Conservation (phyloP, 2,888 invertebrate genomes). For the Subacronicta megacephala region DNA sequence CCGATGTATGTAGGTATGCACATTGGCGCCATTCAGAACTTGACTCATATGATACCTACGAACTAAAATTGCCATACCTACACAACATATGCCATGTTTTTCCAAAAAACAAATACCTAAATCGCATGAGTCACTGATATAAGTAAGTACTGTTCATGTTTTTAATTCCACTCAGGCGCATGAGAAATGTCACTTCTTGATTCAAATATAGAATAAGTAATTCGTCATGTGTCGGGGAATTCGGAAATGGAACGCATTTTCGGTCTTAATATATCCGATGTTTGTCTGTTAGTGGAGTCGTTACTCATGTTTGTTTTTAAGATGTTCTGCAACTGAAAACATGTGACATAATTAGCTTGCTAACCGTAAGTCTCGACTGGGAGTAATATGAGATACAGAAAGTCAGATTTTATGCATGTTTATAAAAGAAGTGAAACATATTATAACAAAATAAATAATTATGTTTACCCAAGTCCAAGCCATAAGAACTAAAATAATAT, state of each 20-base stretch:
- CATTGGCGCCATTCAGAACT: slow-evolving; percentile 28
- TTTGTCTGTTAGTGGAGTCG: slow-evolving; percentile 37
- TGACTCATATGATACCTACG: slow-evolving; percentile 20
- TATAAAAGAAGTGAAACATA: too few relatives aligned
- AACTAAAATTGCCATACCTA: slow-evolving; percentile 9
- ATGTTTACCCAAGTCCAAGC: too few relatives aligned
- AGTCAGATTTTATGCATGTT: too few relatives aligned
- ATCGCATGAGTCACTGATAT: slow-evolving; percentile 37
- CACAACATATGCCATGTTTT: slow-evolving; percentile 17
- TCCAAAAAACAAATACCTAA: slow-evolving; percentile 9
- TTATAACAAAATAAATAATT: too few relatives aligned
- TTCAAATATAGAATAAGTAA: slow-evolving; percentile 51
- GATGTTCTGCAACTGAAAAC: slow-evolving; percentile 8
- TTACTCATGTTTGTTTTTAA: slow-evolving; percentile 45
- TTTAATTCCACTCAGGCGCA: slow-evolving; percentile 44
- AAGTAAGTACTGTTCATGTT: slow-evolving; percentile 34
- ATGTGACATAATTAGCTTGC: slow-evolving; percentile 10
- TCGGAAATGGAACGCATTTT: slow-evolving; percentile 65
- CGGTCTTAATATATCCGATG: slow-evolving; percentile 35
- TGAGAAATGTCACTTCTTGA: slow-evolving; percentile 49
- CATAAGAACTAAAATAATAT: too few relatives aligned
- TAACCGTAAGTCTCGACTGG: slow-evolving; percentile 16
- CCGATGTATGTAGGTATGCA: slow-evolving; percentile 16
- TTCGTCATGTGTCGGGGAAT: slow-evolving; percentile 68
- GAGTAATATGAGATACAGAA: slow-evolving; percentile 1